phyloP scores from a whole-genome alignment of 2,888 invertebrate species.

The Sinohyriopsis cumingii region DNA sequence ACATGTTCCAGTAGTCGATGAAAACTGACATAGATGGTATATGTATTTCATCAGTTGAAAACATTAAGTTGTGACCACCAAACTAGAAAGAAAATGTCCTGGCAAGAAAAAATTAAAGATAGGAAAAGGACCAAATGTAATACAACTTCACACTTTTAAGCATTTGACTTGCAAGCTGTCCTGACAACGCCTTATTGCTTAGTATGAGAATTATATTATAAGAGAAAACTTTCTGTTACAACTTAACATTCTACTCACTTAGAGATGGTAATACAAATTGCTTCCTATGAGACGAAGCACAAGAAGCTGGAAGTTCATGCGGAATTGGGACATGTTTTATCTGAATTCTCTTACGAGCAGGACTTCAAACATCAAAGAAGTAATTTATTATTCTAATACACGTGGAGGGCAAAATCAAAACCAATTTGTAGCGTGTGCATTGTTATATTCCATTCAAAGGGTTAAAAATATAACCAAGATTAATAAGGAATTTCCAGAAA shows the following conservation, averaged over 20 bases:
- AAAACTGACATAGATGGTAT: no score
- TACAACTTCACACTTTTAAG: slow-evolving; percentile 5
- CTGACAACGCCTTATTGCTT: slow-evolving; percentile 15
- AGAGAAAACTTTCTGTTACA: slow-evolving; percentile 22
- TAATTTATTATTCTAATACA: no score
- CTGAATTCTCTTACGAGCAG: slow-evolving; percentile 6
- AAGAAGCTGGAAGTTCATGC: slow-evolving; percentile 17
- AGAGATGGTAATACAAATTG: slow-evolving; percentile 14
- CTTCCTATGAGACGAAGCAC: slow-evolving; percentile 20
- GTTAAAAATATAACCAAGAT: background rate
- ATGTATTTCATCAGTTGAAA: no score
- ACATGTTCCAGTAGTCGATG: no score
- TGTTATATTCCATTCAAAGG: background rate
- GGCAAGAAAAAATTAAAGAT: slow-evolving; percentile 13
- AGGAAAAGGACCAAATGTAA: slow-evolving; percentile 8
- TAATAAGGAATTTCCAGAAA: background rate
- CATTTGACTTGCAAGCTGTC: slow-evolving; percentile 25
- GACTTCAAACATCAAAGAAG: background rate
- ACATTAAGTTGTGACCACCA: slow-evolving; percentile 9
- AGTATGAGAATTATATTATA: slow-evolving; percentile 28
- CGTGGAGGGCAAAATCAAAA: background rate
- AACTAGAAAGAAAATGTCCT: slow-evolving; percentile 7
- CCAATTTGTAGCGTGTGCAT: no score
- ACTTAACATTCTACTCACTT: slow-evolving; percentile 18
- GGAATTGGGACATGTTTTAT: slow-evolving; percentile 18